Evolutionary conservation across 2,113 vertebrate genomes (phyloP).

Genomic region (Oxygymnocypris stewartii): DNA sequence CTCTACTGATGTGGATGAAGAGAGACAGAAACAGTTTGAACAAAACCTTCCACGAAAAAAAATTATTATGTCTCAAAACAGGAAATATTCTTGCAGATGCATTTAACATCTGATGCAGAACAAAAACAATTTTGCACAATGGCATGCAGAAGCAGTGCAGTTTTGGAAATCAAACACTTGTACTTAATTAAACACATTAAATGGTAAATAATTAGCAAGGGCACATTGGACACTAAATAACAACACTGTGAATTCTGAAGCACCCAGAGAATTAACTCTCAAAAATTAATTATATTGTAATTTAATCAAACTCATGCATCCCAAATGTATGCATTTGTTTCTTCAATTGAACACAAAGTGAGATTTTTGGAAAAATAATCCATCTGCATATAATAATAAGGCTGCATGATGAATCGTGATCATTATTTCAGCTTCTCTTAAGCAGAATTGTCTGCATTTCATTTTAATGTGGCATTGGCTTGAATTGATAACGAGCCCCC

Average conservation of each 20-base stretch:
- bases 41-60: constrained; percentile 63
- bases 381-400: too few species aligned
- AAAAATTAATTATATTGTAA: not conserved
- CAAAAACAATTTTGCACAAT: not conserved
- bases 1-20: constrained; percentile 54
- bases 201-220: constrained; percentile 22
- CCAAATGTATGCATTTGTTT: too few species aligned
- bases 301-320: not conserved
- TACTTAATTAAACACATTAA: constrained; percentile 4
- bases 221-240: constrained; percentile 18
- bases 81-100: constrained; percentile 36
- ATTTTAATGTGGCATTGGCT: too few species aligned
- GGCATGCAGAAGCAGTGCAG: not conserved
- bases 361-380: too few species aligned
- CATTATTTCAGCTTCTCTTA: too few species aligned
- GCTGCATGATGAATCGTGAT: too few species aligned
- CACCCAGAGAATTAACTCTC: not conserved
- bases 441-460: too few species aligned
- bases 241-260: not conserved
- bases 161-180: constrained; percentile 29
- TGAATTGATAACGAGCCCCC: too few species aligned
- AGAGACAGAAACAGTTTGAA: constrained; percentile 54
- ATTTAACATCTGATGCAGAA: constrained; percentile 31
- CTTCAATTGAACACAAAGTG: too few species aligned
- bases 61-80: constrained; percentile 58